A percentile compares a stretch with the other conserved stretches of the same genome.
These are phyloP conservation scores for Troides oblongomaculatus DNA, from an alignment of 2,888 invertebrate species.

Conservation along the genomic window DNA sequence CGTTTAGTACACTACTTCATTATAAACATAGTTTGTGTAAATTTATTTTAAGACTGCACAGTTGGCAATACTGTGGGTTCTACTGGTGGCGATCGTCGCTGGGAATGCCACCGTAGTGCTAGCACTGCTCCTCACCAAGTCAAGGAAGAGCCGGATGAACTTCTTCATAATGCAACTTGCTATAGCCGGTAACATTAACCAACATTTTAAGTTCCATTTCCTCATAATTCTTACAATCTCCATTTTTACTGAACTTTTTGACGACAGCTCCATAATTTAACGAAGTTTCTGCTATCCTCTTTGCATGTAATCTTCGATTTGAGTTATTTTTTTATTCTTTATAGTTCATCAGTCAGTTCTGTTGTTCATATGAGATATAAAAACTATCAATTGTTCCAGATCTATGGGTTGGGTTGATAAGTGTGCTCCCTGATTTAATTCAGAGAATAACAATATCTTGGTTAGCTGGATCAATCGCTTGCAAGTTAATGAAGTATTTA, in stretches of 20 bases:
- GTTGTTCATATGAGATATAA: no score
- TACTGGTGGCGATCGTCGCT: constrained; percentile 91
- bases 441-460: constrained; percentile 94
- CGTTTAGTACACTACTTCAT: no score
- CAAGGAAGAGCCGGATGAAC: constrained; percentile 95
- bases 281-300: no score
- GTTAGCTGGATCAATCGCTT: constrained; percentile 92
- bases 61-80: constrained; percentile 90
- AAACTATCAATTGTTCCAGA: constrained; percentile 78
- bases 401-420: constrained; percentile 92
- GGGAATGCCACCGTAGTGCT: constrained; percentile 93
- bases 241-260: no score
- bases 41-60: constrained; percentile 86
- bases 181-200: constrained; percentile 86
- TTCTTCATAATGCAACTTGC: constrained; percentile 97
- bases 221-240: no score
- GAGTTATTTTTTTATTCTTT: no score
- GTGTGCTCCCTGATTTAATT: constrained; percentile 92
- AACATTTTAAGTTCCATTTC: no score
- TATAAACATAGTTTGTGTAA: no score
- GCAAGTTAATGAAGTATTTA: constrained; percentile 92
- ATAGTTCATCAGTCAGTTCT: no score
- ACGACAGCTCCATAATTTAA: no score
- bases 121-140: constrained; percentile 89
- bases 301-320: no score